phyloP scores from a whole-genome alignment of 2,113 vertebrate species.

The Hypomesus transpacificus region DNA sequence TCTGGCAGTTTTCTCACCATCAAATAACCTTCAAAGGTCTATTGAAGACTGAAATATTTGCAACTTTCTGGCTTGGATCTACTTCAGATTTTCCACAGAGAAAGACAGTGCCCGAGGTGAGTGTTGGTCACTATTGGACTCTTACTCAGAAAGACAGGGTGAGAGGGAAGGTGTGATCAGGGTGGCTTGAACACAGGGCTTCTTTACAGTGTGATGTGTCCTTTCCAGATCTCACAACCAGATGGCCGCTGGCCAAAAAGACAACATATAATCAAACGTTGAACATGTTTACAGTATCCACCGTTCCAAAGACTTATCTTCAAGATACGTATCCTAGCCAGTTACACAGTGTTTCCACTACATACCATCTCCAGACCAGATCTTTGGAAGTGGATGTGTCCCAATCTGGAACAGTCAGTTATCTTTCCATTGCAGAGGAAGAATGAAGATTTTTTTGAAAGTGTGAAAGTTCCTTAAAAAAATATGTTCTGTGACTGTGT shows the following conservation, averaged over 20 bases:
- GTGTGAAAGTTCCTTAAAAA: too few relatives aligned
- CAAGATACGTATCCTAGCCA: too few relatives aligned
- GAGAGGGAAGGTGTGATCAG: conserved; percentile 14
- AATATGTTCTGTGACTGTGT: too few relatives aligned
- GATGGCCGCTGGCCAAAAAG: background rate
- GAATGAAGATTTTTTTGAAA: too few relatives aligned
- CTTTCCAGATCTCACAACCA: background rate
- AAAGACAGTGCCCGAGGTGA: conserved; percentile 27
- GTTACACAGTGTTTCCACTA: too few relatives aligned
- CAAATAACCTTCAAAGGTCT: conserved; percentile 4
- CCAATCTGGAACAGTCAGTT: too few relatives aligned
- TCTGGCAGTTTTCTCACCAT: too few relatives aligned
- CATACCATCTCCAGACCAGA: too few relatives aligned
- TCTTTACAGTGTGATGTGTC: conserved; percentile 16
- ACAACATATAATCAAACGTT: background rate
- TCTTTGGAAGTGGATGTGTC: too few relatives aligned
- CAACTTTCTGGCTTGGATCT: background rate
- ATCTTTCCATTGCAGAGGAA: too few relatives aligned
- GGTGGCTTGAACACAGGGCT: conserved; percentile 15
- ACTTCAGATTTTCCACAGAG: background rate
- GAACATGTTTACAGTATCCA: background rate
- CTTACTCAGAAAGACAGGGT: conserved; percentile 26
- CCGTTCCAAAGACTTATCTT: too few relatives aligned
- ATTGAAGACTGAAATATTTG: conserved; percentile 5
- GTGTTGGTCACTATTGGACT: conserved; percentile 22